Evolutionary conservation across 2,113 vertebrate genomes (phyloP).

Genomic region (Hyla sarda): DNA sequence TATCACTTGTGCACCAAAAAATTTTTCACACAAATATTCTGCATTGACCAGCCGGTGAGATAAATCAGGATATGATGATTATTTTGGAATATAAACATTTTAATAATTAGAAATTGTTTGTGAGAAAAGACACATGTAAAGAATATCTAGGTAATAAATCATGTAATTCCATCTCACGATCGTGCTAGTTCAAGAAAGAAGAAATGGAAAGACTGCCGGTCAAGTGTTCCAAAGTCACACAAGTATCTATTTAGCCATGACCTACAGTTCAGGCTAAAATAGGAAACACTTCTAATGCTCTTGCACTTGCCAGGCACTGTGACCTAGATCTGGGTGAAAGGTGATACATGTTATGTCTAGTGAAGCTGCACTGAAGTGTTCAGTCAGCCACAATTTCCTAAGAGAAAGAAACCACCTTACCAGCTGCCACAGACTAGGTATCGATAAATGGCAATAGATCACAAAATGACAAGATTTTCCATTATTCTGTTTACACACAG

Average conservation of each 20-base stretch:
- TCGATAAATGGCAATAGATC: too few relatives aligned
- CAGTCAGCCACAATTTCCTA: background rate
- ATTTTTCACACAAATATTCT: too few relatives aligned
- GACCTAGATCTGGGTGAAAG: conserved; percentile 42
- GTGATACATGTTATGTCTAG: conserved; percentile 46
- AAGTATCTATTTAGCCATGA: conserved; percentile 35
- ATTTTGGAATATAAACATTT: too few relatives aligned
- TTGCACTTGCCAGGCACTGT: background rate
- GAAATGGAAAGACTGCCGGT: conserved; percentile 39
- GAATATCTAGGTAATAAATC: background rate
- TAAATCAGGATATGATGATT: too few relatives aligned
- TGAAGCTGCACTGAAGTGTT: background rate
- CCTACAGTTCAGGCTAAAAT: conserved; percentile 30
- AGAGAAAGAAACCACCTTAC: too few relatives aligned
- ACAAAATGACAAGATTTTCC: too few relatives aligned
- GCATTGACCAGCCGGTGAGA: too few relatives aligned
- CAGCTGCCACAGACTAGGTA: too few relatives aligned
- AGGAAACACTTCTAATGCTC: conserved; percentile 45
- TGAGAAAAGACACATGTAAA: too few relatives aligned
- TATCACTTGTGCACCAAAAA: too few relatives aligned
- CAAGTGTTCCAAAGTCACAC: conserved; percentile 15
- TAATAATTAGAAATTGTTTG: too few relatives aligned
- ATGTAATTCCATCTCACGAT: background rate
- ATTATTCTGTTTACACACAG: too few relatives aligned
- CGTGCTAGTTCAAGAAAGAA: accelerated